phyloP scores from a whole-genome alignment of 1,140 invertebrate species.

The Drosophila kurseongensis region DNA sequence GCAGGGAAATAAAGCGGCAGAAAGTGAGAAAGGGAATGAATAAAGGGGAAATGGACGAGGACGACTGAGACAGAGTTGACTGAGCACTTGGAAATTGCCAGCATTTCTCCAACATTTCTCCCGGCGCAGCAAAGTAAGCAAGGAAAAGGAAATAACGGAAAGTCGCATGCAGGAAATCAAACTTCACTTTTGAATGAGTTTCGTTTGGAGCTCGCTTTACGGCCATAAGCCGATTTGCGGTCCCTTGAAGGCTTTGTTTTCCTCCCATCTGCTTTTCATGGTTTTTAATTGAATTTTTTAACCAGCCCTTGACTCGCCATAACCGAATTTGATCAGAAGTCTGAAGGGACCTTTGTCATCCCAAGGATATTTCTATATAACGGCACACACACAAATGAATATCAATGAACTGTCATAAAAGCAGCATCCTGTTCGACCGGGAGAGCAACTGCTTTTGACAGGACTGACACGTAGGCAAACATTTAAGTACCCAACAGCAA shows the following conservation, averaged over 20 bases:
- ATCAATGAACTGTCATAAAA: constrained; percentile 81
- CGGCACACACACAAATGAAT: constrained; percentile 62
- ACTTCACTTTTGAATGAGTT: constrained; percentile 71
- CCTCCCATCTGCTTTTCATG: constrained; percentile 6
- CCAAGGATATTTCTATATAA: constrained; percentile 15
- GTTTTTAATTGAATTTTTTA: constrained; percentile 41
- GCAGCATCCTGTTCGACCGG: constrained; percentile 41
- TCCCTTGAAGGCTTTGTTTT: constrained; percentile 19
- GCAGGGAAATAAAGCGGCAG: constrained; percentile 17
- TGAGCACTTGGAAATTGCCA: constrained; percentile 35
- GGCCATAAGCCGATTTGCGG: constrained; percentile 66
- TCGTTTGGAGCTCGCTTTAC: constrained; percentile 8
- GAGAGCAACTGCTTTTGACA: constrained; percentile 52
- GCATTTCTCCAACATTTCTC: constrained; percentile 18
- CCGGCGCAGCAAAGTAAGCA: constrained; percentile 49
- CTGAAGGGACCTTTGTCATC: constrained; percentile 1
- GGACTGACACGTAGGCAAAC: constrained; percentile 76
- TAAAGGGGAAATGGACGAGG: constrained; percentile 12
- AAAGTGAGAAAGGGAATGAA: constrained; percentile 1
- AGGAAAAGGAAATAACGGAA: constrained; percentile 39
- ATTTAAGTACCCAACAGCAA: constrained; percentile 58
- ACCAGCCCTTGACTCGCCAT: constrained; percentile 6
- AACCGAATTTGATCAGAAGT: constrained; percentile 37
- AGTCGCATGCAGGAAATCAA: constrained; percentile 55
- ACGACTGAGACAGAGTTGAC: constrained; percentile 14